Evolutionary conservation across 2,888 invertebrate species (phyloP).

Genomic region (Drosophila nr. fundita): DNA sequence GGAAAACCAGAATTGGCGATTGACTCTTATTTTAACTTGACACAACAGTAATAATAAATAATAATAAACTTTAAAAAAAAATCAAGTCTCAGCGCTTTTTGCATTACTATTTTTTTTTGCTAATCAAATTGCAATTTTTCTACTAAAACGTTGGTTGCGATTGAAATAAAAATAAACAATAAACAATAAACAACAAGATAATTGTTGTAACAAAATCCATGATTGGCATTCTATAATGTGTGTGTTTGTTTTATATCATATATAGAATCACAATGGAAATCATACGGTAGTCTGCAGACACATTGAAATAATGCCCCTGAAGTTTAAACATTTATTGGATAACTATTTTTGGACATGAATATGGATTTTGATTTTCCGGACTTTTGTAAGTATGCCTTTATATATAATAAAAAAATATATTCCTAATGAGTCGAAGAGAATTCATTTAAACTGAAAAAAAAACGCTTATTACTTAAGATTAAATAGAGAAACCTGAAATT

Average conservation of each 20-base stretch:
- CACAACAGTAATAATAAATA: neutral
- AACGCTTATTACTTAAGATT: neutral
- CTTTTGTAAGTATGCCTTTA: slow-evolving; percentile 81
- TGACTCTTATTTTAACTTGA: slow-evolving; percentile 7
- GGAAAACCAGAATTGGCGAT: slow-evolving; percentile 27
- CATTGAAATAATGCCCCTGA: slow-evolving; percentile 71
- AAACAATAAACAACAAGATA: slow-evolving; percentile 7
- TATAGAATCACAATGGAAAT: slow-evolving; percentile 33
- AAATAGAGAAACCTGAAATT: neutral
- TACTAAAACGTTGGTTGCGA: neutral
- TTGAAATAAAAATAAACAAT: slow-evolving; percentile 14
- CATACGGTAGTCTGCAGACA: slow-evolving; percentile 52
- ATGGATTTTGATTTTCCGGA: slow-evolving; percentile 85
- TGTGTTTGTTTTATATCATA: slow-evolving; percentile 2
- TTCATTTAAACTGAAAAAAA: neutral
- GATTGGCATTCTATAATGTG: neutral
- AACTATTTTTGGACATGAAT: slow-evolving; percentile 72
- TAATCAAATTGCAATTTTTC: slow-evolving; percentile 39
- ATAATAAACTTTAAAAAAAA: neutral
- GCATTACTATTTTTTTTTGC: neutral
- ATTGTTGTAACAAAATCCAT: neutral
- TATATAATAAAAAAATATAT: neutral
- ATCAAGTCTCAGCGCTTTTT: neutral
- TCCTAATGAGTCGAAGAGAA: neutral
- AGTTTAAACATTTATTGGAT: slow-evolving; percentile 52